A percentile compares a stretch with the other conserved stretches of the same genome.
phyloP scores from a whole-genome alignment of 1,140 invertebrate genomes.

The Drosophila ironensis region DNA sequence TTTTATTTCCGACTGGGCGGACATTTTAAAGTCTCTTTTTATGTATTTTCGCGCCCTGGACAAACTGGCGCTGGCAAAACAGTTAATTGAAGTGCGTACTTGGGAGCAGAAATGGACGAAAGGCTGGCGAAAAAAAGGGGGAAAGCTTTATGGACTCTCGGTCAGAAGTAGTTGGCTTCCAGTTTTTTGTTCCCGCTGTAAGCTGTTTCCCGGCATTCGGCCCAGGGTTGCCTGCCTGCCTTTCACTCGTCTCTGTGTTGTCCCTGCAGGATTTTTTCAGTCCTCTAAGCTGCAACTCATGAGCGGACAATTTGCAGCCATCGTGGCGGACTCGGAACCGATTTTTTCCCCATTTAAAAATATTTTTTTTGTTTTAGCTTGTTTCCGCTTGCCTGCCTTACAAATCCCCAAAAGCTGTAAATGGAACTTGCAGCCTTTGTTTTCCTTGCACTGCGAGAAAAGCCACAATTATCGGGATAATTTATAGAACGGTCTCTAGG shows the following conservation, averaged over 20 bases:
- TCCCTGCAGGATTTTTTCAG: background rate
- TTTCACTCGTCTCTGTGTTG: background rate
- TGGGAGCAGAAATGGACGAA: conserved; percentile 13
- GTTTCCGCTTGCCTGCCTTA: conserved; percentile 7
- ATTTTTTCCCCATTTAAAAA: conserved; percentile 22
- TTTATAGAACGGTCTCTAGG: background rate
- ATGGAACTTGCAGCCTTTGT: conserved; percentile 13
- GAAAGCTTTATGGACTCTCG: conserved; percentile 35
- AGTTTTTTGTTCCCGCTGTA: conserved; percentile 4
- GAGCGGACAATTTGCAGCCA: conserved; percentile 38
- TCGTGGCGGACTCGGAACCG: conserved; percentile 1
- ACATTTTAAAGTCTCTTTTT: conserved; percentile 36
- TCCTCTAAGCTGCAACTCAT: conserved; percentile 39
- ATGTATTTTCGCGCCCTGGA: conserved; percentile 8
- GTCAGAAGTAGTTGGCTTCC: conserved; percentile 32
- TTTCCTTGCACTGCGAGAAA: no score
- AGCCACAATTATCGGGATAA: no score
- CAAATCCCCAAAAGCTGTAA: conserved; percentile 33
- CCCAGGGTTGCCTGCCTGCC: background rate
- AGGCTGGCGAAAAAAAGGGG: background rate
- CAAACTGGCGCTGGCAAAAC: conserved; percentile 42
- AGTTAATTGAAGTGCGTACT: conserved; percentile 51
- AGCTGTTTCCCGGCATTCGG: background rate
- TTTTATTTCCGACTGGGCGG: conserved; percentile 38
- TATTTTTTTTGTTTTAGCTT: conserved; percentile 20